phyloP scores from a whole-genome alignment of 2,113 vertebrate genomes.

The Pan troglodytes region NHGRI_mPanTro3-v2.1_pri NC_072412.2:91101501-91102000 shows the following conservation, averaged over 20 bases:
- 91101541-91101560: neutral
- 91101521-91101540: neutral
- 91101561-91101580: neutral
- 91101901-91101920: constrained; percentile 7
- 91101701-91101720: neutral
- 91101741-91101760: neutral
- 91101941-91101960: constrained; percentile 69
- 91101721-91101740: neutral
- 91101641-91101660: neutral
- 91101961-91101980: constrained; percentile 73
- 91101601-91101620: neutral
- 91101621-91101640: neutral
- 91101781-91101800: neutral
- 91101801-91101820: neutral
- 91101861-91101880: neutral
- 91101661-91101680: neutral
- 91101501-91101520: neutral
- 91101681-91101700: neutral
- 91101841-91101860: neutral
- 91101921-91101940: constrained; percentile 76
- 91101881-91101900: neutral
- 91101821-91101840: neutral
- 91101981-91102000: constrained; percentile 72
- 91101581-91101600: neutral
- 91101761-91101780: neutral